Base-by-base conservation (phyloP, 2,797 vertebrate species). In the Diplodus puntazzo region DNA sequence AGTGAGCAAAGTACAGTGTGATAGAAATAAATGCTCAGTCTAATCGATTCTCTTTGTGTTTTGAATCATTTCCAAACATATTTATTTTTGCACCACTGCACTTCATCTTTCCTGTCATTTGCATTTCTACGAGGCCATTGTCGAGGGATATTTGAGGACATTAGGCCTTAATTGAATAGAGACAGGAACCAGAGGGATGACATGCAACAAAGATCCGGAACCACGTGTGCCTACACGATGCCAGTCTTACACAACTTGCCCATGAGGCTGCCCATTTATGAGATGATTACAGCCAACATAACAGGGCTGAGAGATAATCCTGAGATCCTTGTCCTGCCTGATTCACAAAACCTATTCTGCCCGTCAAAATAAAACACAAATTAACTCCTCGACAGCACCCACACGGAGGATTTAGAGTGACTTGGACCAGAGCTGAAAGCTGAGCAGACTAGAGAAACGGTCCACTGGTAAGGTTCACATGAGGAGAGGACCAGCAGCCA, bases 351-450 rank as follows among this genome's bases (percentile, higher is more conserved):
- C 20, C 39, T 13, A 48, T 57, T 27, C 21, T 39, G 62, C 18
- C 11, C 43, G 57, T 52, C 16, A 61, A 55, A 62, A 72, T 42
- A 54, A 63, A 71, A 54, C 1, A 52, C 39, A 57, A 59, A 73
- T 30, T 39, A 39, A n/a, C 0, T 21, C 50, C 13, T 66, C 4
- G 1, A 27, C 48, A n/a, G 49, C 68, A 59, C n/a, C 61, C 25
- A 63, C 34, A 46, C 54, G 20, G 50, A 69, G 48, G 68, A 78
- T 73, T 69, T 46, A 39, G 55, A 72, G 23, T 1, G 0, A 65
- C 23, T n/a, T 39, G 66, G 62, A 74, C 61, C n/a, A 18, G 16
- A 80, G 20, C 45, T 80, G 58, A 74, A 64, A 68, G 53, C 82
- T 63, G 60, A 72, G 57, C 39, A 60, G 71, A 69, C 43, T 30